Percentiles rank a stretch among this genome's conserved stretches.
These are phyloP conservation scores for Allobates femoralis DNA, from an alignment of 2,797 vertebrate genomes.

Conservation along the genomic window DNA sequence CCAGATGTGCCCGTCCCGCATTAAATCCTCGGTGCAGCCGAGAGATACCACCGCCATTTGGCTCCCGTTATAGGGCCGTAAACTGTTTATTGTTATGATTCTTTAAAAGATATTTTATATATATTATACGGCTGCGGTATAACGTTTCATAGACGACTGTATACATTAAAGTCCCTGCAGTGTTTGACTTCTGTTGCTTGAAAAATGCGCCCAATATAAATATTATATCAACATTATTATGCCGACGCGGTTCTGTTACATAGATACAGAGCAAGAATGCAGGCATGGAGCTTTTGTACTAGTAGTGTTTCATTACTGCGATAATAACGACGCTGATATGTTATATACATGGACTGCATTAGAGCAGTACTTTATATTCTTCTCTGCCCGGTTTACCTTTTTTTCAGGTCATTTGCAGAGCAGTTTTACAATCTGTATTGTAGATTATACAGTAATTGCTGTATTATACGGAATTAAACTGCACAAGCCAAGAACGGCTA, in stretches of 20 bases:
- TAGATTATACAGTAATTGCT: not conserved
- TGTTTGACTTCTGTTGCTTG: slow-evolving; percentile 59
- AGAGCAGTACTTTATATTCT: not conserved
- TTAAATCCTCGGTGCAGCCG: slow-evolving; percentile 8
- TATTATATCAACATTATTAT: slow-evolving; percentile 54
- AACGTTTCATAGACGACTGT: slow-evolving; percentile 47
- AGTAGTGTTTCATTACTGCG: slow-evolving; percentile 30
- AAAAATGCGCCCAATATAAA: slow-evolving; percentile 54
- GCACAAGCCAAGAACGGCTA: not conserved
- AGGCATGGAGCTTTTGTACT: slow-evolving; percentile 32
- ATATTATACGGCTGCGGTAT: slow-evolving; percentile 24
- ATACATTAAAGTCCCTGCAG: slow-evolving; percentile 47
- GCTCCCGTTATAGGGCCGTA: slow-evolving; percentile 35
- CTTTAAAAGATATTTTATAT: slow-evolving; percentile 50
- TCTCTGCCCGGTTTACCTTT: not conserved
- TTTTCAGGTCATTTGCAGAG: not conserved
- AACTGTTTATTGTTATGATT: slow-evolving; percentile 50
- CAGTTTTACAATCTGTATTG: not conserved
- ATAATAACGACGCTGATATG: slow-evolving; percentile 34
- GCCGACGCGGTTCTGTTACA: slow-evolving; percentile 39
- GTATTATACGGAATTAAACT: not conserved
- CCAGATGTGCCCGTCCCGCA: slow-evolving; percentile 52
- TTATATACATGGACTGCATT: slow-evolving; percentile 21
- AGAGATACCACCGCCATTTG: slow-evolving; percentile 22
- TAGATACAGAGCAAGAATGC: slow-evolving; percentile 28